Evolutionary conservation across 2,888 invertebrate genomes (phyloP), one percentile per base, ranked within the genome.

Genomic region (Lasioglossum lativentre): DNA sequence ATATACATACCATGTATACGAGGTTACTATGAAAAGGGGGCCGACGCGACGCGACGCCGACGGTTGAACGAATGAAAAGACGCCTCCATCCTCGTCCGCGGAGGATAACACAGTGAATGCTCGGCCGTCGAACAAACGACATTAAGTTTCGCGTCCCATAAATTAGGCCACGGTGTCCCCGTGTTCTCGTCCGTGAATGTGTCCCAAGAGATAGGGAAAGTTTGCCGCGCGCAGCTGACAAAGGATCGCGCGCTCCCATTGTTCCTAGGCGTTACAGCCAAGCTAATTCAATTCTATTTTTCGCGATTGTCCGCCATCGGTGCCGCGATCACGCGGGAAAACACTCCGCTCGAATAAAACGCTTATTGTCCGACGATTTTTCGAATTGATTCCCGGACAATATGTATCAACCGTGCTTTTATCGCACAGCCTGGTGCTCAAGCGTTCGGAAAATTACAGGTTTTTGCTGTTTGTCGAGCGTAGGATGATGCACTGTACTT

Each of bases 161-260:
- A 86, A 86, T 86, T 85, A 82, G 86, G 86, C 86, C 86, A 85
- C 75, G 80, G 16, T 66, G 70, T 34, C 66, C 59, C 27, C 5
- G 38, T 4, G 66, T 34, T 30, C 66, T 19, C 8, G 30, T 23
- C 38, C 45, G 59, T 47, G 70, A 27, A n/a, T 42, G 56, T 59
- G 74, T 45, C 47, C 73, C 75, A 75, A 83, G 78, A 85, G 85
- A 85, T 85, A 85, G 78, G 66, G 84, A 83, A 85, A 79, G 85
- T 85, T 85, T 73, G 34, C 63, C 70, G 70, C 6, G 12, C 34
- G 45, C 63, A 12, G 56, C 16, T 76, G 52, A 77, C 76, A 81
- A 82, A 79, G 86, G 83, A 82, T 82, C 34, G 38, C 45, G 45
- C 23, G 38, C 27, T 47, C 1, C 59, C 52, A 85, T 78, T 83